Conservation (phyloP, 2,888 invertebrate genomes). For the Opisthograptis luteolata region DNA sequence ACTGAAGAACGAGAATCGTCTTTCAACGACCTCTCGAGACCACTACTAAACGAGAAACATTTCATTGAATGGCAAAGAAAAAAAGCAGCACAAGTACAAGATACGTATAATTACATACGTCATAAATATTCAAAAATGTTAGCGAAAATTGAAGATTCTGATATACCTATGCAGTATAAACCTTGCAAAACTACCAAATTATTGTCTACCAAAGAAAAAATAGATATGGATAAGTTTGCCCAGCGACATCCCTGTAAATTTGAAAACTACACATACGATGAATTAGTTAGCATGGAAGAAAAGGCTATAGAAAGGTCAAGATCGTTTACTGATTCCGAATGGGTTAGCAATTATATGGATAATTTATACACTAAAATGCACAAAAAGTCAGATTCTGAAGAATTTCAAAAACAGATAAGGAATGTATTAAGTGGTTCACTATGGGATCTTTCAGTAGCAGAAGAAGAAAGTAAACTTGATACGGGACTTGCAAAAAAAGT, state of each 20-base stretch:
- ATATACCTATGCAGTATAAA: conserved; percentile 45
- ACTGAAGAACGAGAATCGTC: conserved; percentile 59
- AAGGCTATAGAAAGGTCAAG: conserved; percentile 55
- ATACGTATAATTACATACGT: conserved; percentile 67
- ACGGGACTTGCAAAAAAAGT: conserved; percentile 81
- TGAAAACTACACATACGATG: conserved; percentile 69
- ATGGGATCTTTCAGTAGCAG: conserved; percentile 80
- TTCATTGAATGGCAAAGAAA: conserved; percentile 85
- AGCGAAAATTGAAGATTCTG: conserved; percentile 58
- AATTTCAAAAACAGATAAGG: conserved; percentile 78
- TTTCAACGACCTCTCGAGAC: conserved; percentile 70
- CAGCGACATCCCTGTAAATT: conserved; percentile 63
- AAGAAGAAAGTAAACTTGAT: conserved; percentile 81
- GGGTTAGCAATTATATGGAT: conserved; percentile 77
- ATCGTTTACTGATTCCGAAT: conserved; percentile 61
- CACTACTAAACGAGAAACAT: conserved; percentile 73
- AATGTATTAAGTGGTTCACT: conserved; percentile 75
- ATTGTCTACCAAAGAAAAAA: conserved; percentile 49
- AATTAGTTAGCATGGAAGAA: conserved; percentile 64
- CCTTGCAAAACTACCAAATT: conserved; percentile 36
- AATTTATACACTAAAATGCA: conserved; percentile 73
- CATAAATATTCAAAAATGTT: conserved; percentile 71
- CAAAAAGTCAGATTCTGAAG: conserved; percentile 68
- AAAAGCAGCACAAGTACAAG: conserved; percentile 72
- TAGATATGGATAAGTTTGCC: conserved; percentile 67